Percentiles rank a stretch among this genome's conserved stretches.
phyloP scores from a whole-genome alignment of 2,888 invertebrate genomes.

The Platycheirus albimanus region DNA sequence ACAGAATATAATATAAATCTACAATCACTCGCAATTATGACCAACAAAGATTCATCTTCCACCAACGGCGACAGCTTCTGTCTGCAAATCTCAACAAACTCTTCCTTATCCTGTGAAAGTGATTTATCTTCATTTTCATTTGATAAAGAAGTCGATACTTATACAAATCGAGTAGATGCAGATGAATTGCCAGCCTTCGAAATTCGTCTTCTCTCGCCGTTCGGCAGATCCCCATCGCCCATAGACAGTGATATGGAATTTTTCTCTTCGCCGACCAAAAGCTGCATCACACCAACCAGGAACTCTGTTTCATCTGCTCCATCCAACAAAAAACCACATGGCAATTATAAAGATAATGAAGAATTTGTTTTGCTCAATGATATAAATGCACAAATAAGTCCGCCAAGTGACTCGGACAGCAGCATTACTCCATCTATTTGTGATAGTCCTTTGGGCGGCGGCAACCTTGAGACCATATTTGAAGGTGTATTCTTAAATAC shows the following conservation, averaged over 20 bases:
- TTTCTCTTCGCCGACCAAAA: slow-evolving; percentile 59
- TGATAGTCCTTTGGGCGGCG: slow-evolving; percentile 76
- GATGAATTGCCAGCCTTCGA: slow-evolving; percentile 81
- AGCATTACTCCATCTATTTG: slow-evolving; percentile 27
- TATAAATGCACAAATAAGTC: slow-evolving; percentile 81
- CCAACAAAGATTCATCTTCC: slow-evolving; percentile 52
- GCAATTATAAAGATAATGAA: slow-evolving; percentile 72
- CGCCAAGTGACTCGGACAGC: slow-evolving; percentile 77
- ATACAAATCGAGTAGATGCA: slow-evolving; percentile 73
- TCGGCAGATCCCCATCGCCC: slow-evolving; percentile 80
- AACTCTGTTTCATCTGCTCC: background rate
- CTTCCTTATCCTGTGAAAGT: slow-evolving; percentile 79
- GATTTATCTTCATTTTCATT: slow-evolving; percentile 79
- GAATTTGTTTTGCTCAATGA: slow-evolving; percentile 80
- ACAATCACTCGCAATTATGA: slow-evolving; percentile 22
- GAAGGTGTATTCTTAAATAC: slow-evolving; percentile 81
- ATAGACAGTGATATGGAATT: slow-evolving; percentile 78
- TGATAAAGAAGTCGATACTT: slow-evolving; percentile 77
- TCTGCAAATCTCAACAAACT: slow-evolving; percentile 77
- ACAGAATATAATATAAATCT: slow-evolving; percentile 13
- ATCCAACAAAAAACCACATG: slow-evolving; percentile 10
- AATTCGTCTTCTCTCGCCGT: slow-evolving; percentile 80
- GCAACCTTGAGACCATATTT: slow-evolving; percentile 81
- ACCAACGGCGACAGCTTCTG: slow-evolving; percentile 65
- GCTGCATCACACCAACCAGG: slow-evolving; percentile 73